Base-by-base conservation (phyloP, 2,797 vertebrate species). In the Peromyscus nudipes region DNA sequence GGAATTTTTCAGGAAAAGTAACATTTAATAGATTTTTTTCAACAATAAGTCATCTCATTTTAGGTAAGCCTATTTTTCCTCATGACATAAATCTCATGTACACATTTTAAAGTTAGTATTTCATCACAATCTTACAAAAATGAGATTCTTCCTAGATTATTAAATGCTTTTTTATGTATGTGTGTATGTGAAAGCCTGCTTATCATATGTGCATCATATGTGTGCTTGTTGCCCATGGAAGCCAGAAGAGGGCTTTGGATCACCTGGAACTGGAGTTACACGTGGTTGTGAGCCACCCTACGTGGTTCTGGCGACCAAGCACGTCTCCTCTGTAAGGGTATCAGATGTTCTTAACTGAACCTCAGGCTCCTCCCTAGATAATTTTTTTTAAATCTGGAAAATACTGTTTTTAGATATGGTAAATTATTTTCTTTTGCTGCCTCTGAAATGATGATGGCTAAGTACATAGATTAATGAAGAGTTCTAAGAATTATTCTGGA, bases 381-480 rank as follows among this genome's bases (percentile, higher is more conserved):
- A 37, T 29, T 34, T 52, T 34, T 64, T 96, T 43, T n/a, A 87
- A 16, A 11, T 86, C n/a, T 29, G 34, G 16, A 91, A 93, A 84
- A 73, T 25, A 69, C 4, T 49, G 4, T 31, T 86, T 86, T 69
- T 25, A 73, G 25, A 17, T 21, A 57, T 13, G 17, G 52, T 60
- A 75, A 31, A 40, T 88, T 9, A 87, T 31, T 37, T 81, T 5
- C 9, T 29, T 0, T 67, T 67, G 16, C 46, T 96, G 17, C 14
- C 31, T 94, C 95, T 89, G 40, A 10, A 23, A 82, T 84, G 25
- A 93, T 40, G 2, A 29, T 46, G 84, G 49, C 62, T 75, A 93
- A 94, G n/a, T 65, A 79, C 64, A 34, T 71, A 97, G 65, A n/a
- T 40, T 80, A 94, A 81, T 6, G 86, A 13, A 75, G 52, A 88